Base-by-base conservation (phyloP, 2,888 invertebrate genomes). In the Leptarthrus brevirostris region DNA sequence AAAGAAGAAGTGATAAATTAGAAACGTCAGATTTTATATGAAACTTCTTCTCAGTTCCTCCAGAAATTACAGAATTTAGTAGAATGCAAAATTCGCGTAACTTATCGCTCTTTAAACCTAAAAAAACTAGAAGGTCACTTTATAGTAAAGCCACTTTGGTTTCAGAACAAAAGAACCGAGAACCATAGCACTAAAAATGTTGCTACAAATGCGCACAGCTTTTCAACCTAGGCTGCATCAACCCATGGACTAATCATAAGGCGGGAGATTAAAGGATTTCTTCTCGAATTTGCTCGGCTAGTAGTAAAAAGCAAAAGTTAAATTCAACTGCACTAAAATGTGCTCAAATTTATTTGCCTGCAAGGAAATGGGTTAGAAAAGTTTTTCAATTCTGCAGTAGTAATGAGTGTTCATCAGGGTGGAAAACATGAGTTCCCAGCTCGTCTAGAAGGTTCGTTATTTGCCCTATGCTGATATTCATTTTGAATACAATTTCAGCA, bases 311-410 rank as follows among this genome's bases (percentile, higher is more conserved):
- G 16, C 30, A 18, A 1, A 14, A 26, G 24, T n/a, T n/a, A n/a
- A 14, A 30, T 14, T 56, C 16, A 30, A 56, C 16, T 18, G 30
- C 30, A 56, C 10, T 16, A n/a, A 58, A 36, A 18, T 18, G 36
- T 58, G 36, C 22, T 36, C 58, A 6, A 36, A 34, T 20, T 12
- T 36, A 58, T 58, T 58, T 58, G 58, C 58, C 34, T 58, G 36
- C 20, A 12, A 36, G 36, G 58, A 40, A 40, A 58, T 58, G 20
- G 20, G 20, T 20, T 58, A 58, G 58, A 36, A 58, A 58, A 58
- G 40, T 58, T 58, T 54, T 58, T 58, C 36, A 36, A 58, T 58
- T 58, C 58, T 20, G 36, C 58, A 58, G 36, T 18, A 58, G 34
- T 36, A 58, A 56, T 58, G 58, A 20, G 58, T 20, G 58, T 58